Evolutionary conservation across 2,888 invertebrate genomes (phyloP), one percentile per base, ranked within the genome.

Genomic region (Pseudanteris insignis): DNA sequence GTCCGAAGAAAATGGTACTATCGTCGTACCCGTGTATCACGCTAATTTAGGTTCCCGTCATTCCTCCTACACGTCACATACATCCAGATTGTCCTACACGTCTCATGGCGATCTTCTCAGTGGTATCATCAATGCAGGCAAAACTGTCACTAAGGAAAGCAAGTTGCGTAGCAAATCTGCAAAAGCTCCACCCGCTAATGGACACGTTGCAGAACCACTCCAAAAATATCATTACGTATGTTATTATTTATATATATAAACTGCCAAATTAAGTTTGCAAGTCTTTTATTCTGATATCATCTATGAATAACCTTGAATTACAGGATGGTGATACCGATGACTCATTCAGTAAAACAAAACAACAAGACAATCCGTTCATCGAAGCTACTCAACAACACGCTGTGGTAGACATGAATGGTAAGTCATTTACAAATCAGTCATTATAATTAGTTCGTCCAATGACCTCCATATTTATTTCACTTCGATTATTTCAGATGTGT

Each of bases 1-100:
- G 91, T 96, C 95, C 66, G 96, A 96, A 83, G 96, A 96, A 83
- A 95, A 94, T 81, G 94, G 94, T 77, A 93, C 93, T 78, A 94
- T 95, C 81, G 91, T 95, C 75, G 92, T 94, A 74, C 93, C 94
- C 57, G 90, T 91, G 79, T 94, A 93, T 83, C 91, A 92, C 80
- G 88, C 91, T 73, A 92, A 90, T 83, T 62, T 82, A 84, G 91
- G 91, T 71, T 92, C 95, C 67, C 88, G 95, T 69, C 94, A 95
- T 82, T 94, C 94, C 68, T 96, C 95, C 71, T 95, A 96, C 83
- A 95, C 95, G 70, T 96, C 96, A 62, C 96, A 96, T 81, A 93
- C 93, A 74, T 94, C 94, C 54, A 86, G 94, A 71, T 86, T 94
- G 75, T 95, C 96, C 53, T 96, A 96, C 81, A 95, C 94, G 65